Conservation (phyloP, 1,140 invertebrate genomes). For the Samia ricini region DNA sequence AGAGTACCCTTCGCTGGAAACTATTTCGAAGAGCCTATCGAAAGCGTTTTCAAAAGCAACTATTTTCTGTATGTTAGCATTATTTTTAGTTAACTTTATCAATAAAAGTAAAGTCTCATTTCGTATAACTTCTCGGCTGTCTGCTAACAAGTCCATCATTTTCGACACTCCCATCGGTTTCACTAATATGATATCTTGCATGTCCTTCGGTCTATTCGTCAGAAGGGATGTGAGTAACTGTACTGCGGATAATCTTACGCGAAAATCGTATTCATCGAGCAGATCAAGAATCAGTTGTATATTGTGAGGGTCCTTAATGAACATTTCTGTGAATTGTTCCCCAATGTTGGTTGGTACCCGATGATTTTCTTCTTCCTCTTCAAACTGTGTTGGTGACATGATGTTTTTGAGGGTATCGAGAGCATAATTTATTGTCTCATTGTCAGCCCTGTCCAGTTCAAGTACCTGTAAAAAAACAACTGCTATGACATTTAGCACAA, state of each 20-base stretch:
- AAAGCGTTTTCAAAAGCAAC: slow-evolving; percentile 99
- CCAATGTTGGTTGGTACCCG: slow-evolving; percentile 84
- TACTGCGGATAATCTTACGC: slow-evolving; percentile 91
- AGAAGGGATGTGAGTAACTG: slow-evolving; percentile 91
- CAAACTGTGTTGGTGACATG: slow-evolving; percentile 89
- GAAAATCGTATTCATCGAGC: slow-evolving; percentile 97
- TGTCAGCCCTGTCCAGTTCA: slow-evolving; percentile 90
- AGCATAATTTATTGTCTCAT: slow-evolving; percentile 94
- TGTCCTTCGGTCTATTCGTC: slow-evolving; percentile 90
- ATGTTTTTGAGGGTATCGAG: slow-evolving; percentile 96
- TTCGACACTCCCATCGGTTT: slow-evolving; percentile 98
- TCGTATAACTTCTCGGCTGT: slow-evolving; percentile 96
- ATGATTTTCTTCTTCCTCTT: slow-evolving; percentile 86
- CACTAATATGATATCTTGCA: slow-evolving; percentile 96
- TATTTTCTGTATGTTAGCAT: slow-evolving; percentile 99
- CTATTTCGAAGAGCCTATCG: slow-evolving; percentile 96
- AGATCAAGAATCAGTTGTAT: slow-evolving; percentile 90
- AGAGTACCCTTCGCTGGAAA: slow-evolving; percentile 93
- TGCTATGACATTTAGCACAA: neutral
- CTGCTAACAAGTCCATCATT: slow-evolving; percentile 96
- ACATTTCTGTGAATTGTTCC: slow-evolving; percentile 99
- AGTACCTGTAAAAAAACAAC: slow-evolving; percentile 67
- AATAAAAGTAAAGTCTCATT: slow-evolving; percentile 97
- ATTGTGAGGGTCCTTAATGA: slow-evolving; percentile 95
- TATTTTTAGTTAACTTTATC: slow-evolving; percentile 95